Conservation (phyloP, 2,113 vertebrate species). For the Ammodytes marinus region DNA sequence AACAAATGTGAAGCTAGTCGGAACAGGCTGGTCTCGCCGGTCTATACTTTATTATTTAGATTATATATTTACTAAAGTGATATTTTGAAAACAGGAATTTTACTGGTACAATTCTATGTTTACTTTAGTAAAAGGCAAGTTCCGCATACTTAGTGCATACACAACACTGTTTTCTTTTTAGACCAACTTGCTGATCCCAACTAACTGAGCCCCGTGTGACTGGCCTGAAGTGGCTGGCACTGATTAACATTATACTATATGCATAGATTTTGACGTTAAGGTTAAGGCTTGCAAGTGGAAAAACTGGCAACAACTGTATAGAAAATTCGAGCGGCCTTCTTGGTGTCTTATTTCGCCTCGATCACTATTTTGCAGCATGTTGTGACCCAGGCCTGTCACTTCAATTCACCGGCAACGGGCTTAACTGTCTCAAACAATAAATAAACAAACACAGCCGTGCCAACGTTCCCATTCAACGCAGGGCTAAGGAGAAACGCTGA, state of each 20-base stretch:
- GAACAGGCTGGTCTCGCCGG: too few relatives aligned
- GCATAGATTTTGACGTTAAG: too few relatives aligned
- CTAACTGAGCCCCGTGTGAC: background rate
- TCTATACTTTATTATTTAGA: too few relatives aligned
- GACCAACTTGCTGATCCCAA: background rate
- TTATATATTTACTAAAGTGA: too few relatives aligned
- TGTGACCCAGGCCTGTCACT: slow-evolving; percentile 26
- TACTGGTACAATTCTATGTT: background rate
- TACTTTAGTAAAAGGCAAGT: background rate
- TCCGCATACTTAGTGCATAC: background rate
- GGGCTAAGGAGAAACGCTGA: background rate
- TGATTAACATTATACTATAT: too few relatives aligned
- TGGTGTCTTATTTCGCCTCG: background rate
- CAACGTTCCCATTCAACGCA: background rate
- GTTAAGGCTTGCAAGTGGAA: too few relatives aligned
- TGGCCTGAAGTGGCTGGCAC: background rate
- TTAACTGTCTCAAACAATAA: slow-evolving; percentile 19
- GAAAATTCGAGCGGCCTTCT: background rate
- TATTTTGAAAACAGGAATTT: too few relatives aligned
- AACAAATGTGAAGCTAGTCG: too few relatives aligned
- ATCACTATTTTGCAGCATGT: slow-evolving; percentile 8
- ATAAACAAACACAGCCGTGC: slow-evolving; percentile 1
- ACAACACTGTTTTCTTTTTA: background rate
- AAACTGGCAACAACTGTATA: slow-evolving; percentile 3
- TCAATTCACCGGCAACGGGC: background rate